phyloP scores from a whole-genome alignment of 2,797 vertebrate genomes.

The Anableps anableps region DNA sequence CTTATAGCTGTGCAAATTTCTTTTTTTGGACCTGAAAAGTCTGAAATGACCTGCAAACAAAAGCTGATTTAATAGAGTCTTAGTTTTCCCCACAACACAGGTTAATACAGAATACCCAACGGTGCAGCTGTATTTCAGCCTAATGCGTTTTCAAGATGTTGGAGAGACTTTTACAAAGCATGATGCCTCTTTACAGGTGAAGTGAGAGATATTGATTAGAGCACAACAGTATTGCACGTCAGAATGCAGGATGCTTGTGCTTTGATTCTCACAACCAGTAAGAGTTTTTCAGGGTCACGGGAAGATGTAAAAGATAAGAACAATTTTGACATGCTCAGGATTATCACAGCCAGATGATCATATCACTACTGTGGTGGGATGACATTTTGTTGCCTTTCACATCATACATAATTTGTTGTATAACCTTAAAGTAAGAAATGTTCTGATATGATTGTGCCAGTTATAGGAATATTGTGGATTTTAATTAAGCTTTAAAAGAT shows the following conservation, averaged over 20 bases:
- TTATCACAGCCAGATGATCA: neutral
- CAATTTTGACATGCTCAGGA: neutral
- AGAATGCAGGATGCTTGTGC: neutral
- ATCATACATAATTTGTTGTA: neutral
- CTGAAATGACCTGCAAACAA: neutral
- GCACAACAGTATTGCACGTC: neutral
- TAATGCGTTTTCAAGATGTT: slow-evolving; percentile 9
- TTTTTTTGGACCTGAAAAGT: neutral
- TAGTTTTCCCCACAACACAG: neutral
- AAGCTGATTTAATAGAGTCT: neutral
- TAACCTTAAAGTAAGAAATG: neutral
- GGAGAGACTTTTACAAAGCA: slow-evolving; percentile 15
- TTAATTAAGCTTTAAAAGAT: neutral
- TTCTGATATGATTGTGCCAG: neutral
- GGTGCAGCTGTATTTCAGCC: neutral
- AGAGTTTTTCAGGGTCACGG: neutral
- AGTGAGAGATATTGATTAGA: slow-evolving; percentile 6
- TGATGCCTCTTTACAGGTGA: slow-evolving; percentile 5
- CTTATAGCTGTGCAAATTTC: neutral
- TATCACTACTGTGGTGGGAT: neutral
- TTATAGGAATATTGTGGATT: neutral
- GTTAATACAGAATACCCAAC: neutral
- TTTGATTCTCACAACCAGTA: neutral
- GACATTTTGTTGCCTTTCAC: neutral
- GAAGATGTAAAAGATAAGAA: neutral